Evolutionary conservation across 1,140 invertebrate genomes (phyloP).

Genomic region (Microplitis demolitor): DNA sequence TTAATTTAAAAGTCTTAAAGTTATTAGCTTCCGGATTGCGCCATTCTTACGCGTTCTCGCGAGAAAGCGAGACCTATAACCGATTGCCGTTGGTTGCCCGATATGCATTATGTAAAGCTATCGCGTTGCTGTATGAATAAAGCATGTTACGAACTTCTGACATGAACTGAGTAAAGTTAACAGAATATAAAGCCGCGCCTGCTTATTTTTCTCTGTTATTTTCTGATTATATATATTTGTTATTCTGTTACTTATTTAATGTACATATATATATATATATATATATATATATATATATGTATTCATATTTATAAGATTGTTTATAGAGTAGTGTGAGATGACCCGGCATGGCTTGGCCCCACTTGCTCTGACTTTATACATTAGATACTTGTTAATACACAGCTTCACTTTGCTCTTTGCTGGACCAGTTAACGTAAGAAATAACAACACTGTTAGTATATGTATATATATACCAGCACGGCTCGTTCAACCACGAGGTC

Average conservation of each 20-base stretch:
- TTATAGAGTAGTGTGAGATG: too few relatives aligned
- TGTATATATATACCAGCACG: not conserved
- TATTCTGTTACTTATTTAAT: too few relatives aligned
- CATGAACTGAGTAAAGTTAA: conserved; percentile 33
- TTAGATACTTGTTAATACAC: too few relatives aligned
- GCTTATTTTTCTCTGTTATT: not conserved
- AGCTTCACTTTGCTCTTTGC: too few relatives aligned
- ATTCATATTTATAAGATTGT: too few relatives aligned
- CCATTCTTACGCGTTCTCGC: conserved; percentile 24
- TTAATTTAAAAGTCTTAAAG: not conserved
- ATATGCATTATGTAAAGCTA: conserved; percentile 37
- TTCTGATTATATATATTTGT: not conserved
- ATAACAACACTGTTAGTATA: too few relatives aligned
- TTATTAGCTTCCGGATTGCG: conserved; percentile 25
- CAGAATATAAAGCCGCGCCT: not conserved
- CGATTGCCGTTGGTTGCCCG: conserved; percentile 24
- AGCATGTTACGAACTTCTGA: conserved; percentile 46
- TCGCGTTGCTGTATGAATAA: conserved; percentile 41
- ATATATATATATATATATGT: too few relatives aligned
- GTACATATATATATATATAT: too few relatives aligned
- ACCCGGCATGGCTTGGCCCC: not conserved
- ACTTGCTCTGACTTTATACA: not conserved
- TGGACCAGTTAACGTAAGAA: too few relatives aligned
- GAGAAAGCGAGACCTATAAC: conserved; percentile 28
- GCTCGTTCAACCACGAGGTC: conserved; percentile 19